Evolutionary conservation across 2,888 invertebrate species (phyloP).

Genomic region (Cremastinae sp.): DNA sequence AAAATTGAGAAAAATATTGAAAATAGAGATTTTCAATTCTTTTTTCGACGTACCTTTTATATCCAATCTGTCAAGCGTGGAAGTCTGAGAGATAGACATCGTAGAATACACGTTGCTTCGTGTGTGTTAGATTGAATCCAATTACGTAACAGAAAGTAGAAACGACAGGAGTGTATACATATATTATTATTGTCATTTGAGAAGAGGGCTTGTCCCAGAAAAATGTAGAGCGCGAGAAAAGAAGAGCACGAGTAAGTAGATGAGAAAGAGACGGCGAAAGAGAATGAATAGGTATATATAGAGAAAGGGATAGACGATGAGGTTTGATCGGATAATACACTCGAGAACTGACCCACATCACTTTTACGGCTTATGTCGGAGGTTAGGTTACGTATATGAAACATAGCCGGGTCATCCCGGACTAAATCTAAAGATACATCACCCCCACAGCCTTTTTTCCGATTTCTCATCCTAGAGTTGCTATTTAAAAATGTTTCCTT

Average conservation of each 20-base stretch:
- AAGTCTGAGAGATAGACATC: too few relatives aligned
- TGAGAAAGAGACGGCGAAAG: neutral
- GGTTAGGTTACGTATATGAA: constrained; percentile 12
- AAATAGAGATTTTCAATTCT: too few relatives aligned
- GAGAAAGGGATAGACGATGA: neutral
- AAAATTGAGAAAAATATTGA: too few relatives aligned
- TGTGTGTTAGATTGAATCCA: neutral
- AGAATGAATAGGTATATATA: neutral
- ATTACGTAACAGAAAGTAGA: constrained; percentile 1
- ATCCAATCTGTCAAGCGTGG: too few relatives aligned
- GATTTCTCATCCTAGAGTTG: too few relatives aligned
- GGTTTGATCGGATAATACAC: constrained; percentile 55
- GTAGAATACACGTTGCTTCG: too few relatives aligned
- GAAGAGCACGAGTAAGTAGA: constrained; percentile 10
- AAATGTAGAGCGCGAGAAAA: constrained; percentile 33
- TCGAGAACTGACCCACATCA: constrained; percentile 56
- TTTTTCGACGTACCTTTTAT: too few relatives aligned
- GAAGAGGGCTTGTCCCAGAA: constrained; percentile 28
- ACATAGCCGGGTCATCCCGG: neutral
- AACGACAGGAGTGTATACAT: neutral
- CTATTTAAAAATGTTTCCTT: too few relatives aligned
- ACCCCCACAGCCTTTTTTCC: too few relatives aligned
- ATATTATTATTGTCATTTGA: constrained; percentile 12
- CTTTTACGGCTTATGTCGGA: constrained; percentile 55
- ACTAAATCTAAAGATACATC: neutral